A percentile compares a stretch with the other conserved stretches of the same genome.
Conservation (phyloP, 2,797 vertebrate genomes). For the Paramormyrops hopkinsi region DNA sequence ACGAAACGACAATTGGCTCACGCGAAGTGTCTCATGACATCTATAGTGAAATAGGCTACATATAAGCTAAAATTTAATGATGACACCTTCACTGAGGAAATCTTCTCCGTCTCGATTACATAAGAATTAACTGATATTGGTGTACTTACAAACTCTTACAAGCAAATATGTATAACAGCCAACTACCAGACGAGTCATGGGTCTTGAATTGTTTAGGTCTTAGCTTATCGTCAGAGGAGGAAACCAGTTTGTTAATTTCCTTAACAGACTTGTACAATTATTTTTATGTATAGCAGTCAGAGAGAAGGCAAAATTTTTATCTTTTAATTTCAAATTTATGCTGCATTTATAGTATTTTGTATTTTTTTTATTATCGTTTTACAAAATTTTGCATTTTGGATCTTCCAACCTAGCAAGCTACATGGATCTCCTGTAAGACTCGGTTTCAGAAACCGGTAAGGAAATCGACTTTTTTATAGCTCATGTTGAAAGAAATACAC, state of each 20-base stretch:
- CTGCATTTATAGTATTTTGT: background rate
- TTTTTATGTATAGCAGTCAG: background rate
- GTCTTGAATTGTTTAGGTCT: background rate
- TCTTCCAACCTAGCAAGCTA: background rate
- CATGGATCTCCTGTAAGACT: slow-evolving; percentile 5
- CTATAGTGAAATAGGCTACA: background rate
- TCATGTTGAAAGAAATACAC: background rate
- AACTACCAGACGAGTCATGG: background rate
- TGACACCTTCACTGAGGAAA: background rate
- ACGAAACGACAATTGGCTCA: background rate
- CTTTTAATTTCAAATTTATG: background rate
- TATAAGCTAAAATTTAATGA: background rate
- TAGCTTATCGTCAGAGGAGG: slow-evolving; percentile 2
- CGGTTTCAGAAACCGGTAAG: slow-evolving; percentile 7
- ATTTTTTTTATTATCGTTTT: background rate
- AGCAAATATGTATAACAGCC: background rate
- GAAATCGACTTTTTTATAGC: background rate
- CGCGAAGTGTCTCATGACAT: background rate
- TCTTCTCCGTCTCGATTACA: background rate
- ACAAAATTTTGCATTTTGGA: background rate
- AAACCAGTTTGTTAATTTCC: slow-evolving; percentile 6
- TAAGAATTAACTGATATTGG: background rate
- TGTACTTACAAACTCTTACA: background rate
- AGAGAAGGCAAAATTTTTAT: background rate
- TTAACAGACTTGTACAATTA: background rate